Base-by-base conservation (phyloP, 2,113 vertebrate species). In the Calyptommatus sinebrachiatus region DNA sequence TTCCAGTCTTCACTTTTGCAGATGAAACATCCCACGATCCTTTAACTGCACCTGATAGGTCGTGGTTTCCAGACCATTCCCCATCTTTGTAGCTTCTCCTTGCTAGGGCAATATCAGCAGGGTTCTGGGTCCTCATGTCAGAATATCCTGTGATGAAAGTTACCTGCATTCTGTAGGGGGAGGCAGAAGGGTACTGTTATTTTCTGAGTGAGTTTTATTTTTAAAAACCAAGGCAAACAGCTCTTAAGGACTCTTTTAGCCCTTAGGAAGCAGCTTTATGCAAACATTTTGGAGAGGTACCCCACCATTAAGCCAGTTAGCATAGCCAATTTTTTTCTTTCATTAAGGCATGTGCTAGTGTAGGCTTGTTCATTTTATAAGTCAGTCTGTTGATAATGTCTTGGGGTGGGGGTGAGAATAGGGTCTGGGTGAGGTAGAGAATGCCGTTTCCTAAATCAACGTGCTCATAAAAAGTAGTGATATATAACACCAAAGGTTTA, bases 311-410 rank as follows among this genome's bases (percentile, higher is more conserved):
- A 18, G 68, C 71, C 61, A 77, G 84, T 79, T 77, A 77, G 81
- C 74, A 31, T 75, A 86, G 87, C 79, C 67, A 84, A 1, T 62
- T 70, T 16, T 1, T 67, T 77, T 79, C 68, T 53, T 57, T 69
- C 66, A 75, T 69, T 68, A 0, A 9, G 85, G 80, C 82, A 88
- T 76, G 48, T 81, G 83, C 86, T 53, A 73, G 88, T 85, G 41
- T 46, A 79, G 86, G 84, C 85, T 87, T 89, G 82, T 71, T 91
- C 4, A 1, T 83, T 92, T 87, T 60, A 88, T 87, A 87, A 87
- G 86, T 78, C 60, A 87, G 48, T 89, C 81, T 90, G 88, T 86
- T 86, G 88, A 91, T 87, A 82, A 77, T 73, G 72, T 76, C 66
- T 81, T 67, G 88, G 78, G 86, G 46, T 87, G 89, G 83, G 85